Evolutionary conservation across 2,797 vertebrate species (phyloP), one percentile per base, ranked within the genome.

Genomic region (Paramormyrops hopkinsi): DNA sequence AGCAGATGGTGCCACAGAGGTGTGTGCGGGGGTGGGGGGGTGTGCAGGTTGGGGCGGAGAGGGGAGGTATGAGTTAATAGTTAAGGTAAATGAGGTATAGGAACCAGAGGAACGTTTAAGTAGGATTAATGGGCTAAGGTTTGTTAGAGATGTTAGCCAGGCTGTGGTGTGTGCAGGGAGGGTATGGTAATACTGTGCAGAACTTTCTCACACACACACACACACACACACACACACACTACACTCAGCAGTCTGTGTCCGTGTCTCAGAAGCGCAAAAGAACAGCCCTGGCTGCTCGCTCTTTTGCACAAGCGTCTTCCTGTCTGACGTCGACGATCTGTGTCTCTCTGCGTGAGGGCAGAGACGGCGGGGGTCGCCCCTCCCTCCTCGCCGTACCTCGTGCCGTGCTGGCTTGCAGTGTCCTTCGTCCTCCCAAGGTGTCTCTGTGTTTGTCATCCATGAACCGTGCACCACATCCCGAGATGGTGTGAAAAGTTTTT

Each of bases 191-290:
- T 73, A 37, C 17, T 48, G 33, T 83, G 8, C 48, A 79, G 1
- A 79, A 0, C 3, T 25, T 5, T 54, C 88, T 93, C 91, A 62
- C 25, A 56, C 73, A 79, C 76, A 79, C 73, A n/a, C 29, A 44
- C 41, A 83, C 86, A 93, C 91, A 54, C 22, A 54, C 11, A 37
- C 51, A 54, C 85, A 54, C 46, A 37, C 14, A 41, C 54, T 12
- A 90, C 46, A 86, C 41, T 51, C 51, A 50, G 29, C 2, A 37
- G 53, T 59, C n/a, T 59, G 86, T 87, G 86, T 87, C 54, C 86
- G 17, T 87, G 53, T 87, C 33, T 54, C 19, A 3, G 29, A 22
- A 88, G 62, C 11, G 51, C n/a, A 86, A 86, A 86, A 86, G 51
- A 86, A 86, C 22, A 54, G 25, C 82, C 44, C 22, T 2, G n/a